A percentile compares a stretch with the other conserved stretches of the same genome.
Evolutionary conservation across 2,113 vertebrate species (phyloP).

Genomic region (Onychostoma macrolepis): DNA sequence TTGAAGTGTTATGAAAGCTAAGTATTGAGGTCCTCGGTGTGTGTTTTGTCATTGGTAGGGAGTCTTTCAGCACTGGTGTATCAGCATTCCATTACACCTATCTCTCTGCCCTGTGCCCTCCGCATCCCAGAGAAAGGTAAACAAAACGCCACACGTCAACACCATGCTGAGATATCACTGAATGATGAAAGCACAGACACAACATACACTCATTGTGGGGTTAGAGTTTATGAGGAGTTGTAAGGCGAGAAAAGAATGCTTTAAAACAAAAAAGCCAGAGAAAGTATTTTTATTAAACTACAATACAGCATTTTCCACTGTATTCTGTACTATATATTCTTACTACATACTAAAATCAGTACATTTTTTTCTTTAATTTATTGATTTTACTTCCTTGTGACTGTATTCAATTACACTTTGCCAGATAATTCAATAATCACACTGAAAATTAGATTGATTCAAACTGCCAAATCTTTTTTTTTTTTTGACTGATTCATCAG

Average conservation of each 20-base stretch:
- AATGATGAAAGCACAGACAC: background rate
- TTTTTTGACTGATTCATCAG: too few relatives aligned
- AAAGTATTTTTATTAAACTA: background rate
- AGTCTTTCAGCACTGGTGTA: constrained; percentile 90
- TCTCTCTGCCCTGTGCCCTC: constrained; percentile 87
- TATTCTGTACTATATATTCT: background rate
- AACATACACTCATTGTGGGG: background rate
- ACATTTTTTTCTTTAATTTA: background rate
- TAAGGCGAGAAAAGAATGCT: background rate
- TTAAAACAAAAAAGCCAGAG: background rate
- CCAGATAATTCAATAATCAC: too few relatives aligned
- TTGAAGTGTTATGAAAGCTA: constrained; percentile 9
- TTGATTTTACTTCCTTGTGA: background rate
- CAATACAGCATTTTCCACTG: background rate
- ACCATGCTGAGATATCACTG: background rate
- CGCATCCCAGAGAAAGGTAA: constrained; percentile 85
- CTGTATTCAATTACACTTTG: background rate
- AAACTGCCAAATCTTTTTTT: too few relatives aligned
- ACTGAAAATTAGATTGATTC: too few relatives aligned
- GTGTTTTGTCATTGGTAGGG: constrained; percentile 71
- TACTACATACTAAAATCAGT: background rate
- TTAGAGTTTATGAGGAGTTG: background rate
- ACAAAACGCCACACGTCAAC: constrained; percentile 1
- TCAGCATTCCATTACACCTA: constrained; percentile 89
- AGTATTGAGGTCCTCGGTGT: constrained; percentile 7